These are phyloP conservation scores for Philopotamus ludificatus DNA, from an alignment of 1,140 invertebrate genomes.

Conservation along the genomic window DNA sequence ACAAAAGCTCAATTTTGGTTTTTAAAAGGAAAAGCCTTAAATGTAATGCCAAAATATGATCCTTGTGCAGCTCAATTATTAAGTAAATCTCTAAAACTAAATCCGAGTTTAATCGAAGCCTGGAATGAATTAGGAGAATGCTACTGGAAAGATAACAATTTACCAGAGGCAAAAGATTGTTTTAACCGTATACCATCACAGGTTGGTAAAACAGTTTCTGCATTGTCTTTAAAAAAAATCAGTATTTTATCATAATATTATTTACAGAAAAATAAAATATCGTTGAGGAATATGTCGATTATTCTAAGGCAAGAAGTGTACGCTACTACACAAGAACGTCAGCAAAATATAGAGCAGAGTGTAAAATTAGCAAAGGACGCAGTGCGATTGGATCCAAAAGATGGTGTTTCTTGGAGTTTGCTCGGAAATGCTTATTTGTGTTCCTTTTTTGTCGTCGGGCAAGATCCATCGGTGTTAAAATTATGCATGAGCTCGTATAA, in stretches of 20 bases:
- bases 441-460: constrained; percentile 73
- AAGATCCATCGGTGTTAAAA: constrained; percentile 71
- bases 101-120: constrained; percentile 77
- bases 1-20: constrained; percentile 67
- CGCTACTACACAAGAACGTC: constrained; percentile 56
- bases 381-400: constrained; percentile 74
- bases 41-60: constrained; percentile 69
- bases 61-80: constrained; percentile 70
- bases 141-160: constrained; percentile 85
- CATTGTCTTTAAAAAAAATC: constrained; percentile 1
- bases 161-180: constrained; percentile 80
- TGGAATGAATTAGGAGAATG: constrained; percentile 91
- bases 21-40: constrained; percentile 74
- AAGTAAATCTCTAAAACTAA: constrained; percentile 81
- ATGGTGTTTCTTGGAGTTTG: constrained; percentile 83
- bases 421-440: constrained; percentile 85
- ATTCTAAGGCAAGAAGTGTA: constrained; percentile 69
- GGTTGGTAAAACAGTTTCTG: constrained; percentile 56
- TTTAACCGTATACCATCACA: constrained; percentile 79
- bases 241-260: constrained; percentile 17
- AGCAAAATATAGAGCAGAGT: constrained; percentile 68
- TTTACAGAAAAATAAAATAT: constrained; percentile 74
- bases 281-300: constrained; percentile 82
- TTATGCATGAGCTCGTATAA: constrained; percentile 77
- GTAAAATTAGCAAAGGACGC: constrained; percentile 82